Conservation (phyloP, 2,888 invertebrate genomes). For the Cataglyphis cursor region DNA sequence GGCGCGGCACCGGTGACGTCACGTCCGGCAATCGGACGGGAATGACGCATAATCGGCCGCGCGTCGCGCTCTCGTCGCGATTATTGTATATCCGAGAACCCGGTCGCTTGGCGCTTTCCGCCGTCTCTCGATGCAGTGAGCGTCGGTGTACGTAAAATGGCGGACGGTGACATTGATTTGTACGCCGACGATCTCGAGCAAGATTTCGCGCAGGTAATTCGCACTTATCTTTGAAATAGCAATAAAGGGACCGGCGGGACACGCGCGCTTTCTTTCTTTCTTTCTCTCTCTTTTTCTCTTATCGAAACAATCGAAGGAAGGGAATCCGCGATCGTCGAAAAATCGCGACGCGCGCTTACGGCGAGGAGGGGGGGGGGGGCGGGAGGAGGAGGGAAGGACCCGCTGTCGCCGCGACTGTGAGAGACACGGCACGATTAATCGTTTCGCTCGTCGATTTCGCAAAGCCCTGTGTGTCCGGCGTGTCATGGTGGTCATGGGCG, state of each 20-base stretch:
- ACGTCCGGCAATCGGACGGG: background rate
- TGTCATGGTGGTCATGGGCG: slow-evolving; percentile 73
- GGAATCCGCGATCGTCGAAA: slow-evolving; percentile 21
- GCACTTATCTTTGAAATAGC: slow-evolving; percentile 72
- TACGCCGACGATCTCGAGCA: slow-evolving; percentile 98
- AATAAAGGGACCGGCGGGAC: slow-evolving; percentile 47
- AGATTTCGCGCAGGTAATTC: slow-evolving; percentile 93
- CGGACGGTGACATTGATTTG: slow-evolving; percentile 98
- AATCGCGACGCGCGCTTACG: slow-evolving; percentile 2
- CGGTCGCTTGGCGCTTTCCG: slow-evolving; percentile 70
- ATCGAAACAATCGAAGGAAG: slow-evolving; percentile 42
- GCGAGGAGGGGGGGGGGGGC: background rate
- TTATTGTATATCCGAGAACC: background rate
- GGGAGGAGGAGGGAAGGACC: background rate
- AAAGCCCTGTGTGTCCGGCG: slow-evolving; percentile 74
- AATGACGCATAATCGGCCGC: background rate
- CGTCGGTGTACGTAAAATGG: slow-evolving; percentile 90
- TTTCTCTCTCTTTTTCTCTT: background rate
- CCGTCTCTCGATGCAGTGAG: slow-evolving; percentile 75
- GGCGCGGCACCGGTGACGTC: background rate
- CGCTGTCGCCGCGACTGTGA: slow-evolving; percentile 32
- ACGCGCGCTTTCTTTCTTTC: slow-evolving; percentile 15
- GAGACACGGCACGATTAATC: background rate
- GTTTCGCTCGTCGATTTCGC: slow-evolving; percentile 11
- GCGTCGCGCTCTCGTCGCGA: background rate